Base-by-base conservation (phyloP, 2,888 invertebrate species). In the Hermaeophaga mercurialis region DNA sequence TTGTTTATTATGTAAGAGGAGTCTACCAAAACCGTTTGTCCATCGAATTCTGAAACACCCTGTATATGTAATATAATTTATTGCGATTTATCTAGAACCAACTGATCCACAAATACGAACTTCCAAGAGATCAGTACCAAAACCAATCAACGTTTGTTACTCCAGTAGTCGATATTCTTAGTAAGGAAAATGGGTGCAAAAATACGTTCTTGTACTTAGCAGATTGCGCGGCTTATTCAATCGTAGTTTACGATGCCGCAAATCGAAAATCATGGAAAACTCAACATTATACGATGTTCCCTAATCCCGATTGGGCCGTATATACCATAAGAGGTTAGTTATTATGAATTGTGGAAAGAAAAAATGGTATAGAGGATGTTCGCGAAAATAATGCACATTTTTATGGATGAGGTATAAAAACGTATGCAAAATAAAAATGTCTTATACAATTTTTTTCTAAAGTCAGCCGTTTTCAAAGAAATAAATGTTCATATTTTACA, bases 151-250 rank as follows among this genome's bases (percentile, higher is more conserved):
- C 88, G 7, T 81, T 85, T 34, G 83, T 88, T 22, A 89, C 87
- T 2, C 84, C 86, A 17, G 80, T 81, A 0, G 83, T 88, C 0
- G 89, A 89, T 64, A 76, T 86, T 0, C 77, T 85, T 17, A 77
- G 80, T 2, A 38, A 12, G n/a, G 26, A 9, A 38, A 77, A 80
- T 1, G 66, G 73, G 1, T 89, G 89, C 68, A 63, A 72, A 0
- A 79, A 86, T 61, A 84, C 86, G 0, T 87, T 79, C 67, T 85
- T 87, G 18, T 90, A 89, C 70, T 80, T 85, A 0, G 87, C 88
- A 0, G 90, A 90, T 66, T 86, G 87, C 3, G 79, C 84, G 1
- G 83, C 81, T 3, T 86, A 80, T 71, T 81, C 81, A 0, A 59
- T 90, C 7, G 73, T 88, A 4, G 88, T 89, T 2, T 84, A 86